Percentiles rank a stretch among this genome's conserved stretches.
phyloP scores from a whole-genome alignment of 1,140 invertebrate species.

The Potamilus streckersoni region DNA sequence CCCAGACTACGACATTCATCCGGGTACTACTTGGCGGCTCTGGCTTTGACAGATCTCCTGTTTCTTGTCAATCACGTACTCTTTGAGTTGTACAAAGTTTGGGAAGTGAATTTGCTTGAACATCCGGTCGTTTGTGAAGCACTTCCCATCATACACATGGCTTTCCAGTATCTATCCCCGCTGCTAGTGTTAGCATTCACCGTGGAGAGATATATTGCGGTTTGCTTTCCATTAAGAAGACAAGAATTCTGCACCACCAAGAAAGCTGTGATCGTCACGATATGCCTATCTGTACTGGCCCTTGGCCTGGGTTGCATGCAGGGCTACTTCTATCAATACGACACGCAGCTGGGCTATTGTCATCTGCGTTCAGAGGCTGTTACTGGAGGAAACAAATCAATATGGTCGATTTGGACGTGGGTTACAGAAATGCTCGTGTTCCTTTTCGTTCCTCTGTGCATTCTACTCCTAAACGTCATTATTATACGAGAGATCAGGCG shows the following conservation, averaged over 20 bases:
- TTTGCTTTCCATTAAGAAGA: conserved; percentile 88
- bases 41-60: conserved; percentile 56
- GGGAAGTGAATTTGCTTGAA: conserved; percentile 48
- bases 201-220: conserved; percentile 88
- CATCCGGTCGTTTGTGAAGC: conserved; percentile 43
- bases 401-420: conserved; percentile 51
- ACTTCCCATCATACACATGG: conserved; percentile 49
- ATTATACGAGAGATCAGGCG: conserved; percentile 42
- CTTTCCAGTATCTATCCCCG: conserved; percentile 51
- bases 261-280: conserved; percentile 77
- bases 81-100: conserved; percentile 59
- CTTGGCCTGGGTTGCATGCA: conserved; percentile 43
- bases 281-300: conserved; percentile 32
- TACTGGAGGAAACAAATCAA: conserved; percentile 30
- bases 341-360: conserved; percentile 34
- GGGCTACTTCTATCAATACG: conserved; percentile 58
- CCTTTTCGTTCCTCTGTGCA: conserved; percentile 47
- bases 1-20: conserved; percentile 58
- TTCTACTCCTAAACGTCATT: conserved; percentile 50
- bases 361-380: conserved; percentile 33
- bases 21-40: conserved; percentile 57
- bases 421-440: conserved; percentile 54
- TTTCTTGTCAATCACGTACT: conserved; percentile 57
- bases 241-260: conserved; percentile 82
- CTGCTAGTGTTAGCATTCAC: conserved; percentile 79